Evolutionary conservation across 2,888 invertebrate species (phyloP).

Genomic region (Himalopsyche anomala): DNA sequence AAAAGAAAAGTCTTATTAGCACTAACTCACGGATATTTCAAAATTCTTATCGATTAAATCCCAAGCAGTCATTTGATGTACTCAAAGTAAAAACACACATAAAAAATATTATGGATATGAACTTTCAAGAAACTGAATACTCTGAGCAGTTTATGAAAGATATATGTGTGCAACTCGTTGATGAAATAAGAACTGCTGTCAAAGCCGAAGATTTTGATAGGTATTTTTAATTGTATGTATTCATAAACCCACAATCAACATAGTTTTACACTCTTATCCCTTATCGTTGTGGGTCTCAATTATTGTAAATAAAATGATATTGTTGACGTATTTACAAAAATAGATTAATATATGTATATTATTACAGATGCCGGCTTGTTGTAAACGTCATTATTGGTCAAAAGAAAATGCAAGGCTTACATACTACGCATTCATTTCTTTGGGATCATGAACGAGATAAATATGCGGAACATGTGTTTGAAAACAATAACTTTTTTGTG

Average conservation of each 20-base stretch:
- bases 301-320: background rate
- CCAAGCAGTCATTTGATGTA: constrained; percentile 79
- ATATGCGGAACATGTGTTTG: constrained; percentile 78
- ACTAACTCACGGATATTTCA: constrained; percentile 70
- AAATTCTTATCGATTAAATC: constrained; percentile 81
- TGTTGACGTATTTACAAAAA: constrained; percentile 24
- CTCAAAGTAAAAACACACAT: constrained; percentile 80
- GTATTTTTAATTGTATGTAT: constrained; percentile 68
- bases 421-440: constrained; percentile 79
- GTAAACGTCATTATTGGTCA: constrained; percentile 82
- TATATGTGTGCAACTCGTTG: constrained; percentile 77
- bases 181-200: constrained; percentile 78
- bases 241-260: background rate
- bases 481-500: constrained; percentile 80
- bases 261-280: too few relatives aligned
- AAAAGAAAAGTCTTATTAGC: constrained; percentile 2
- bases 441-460: constrained; percentile 83
- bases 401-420: constrained; percentile 81
- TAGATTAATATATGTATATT: background rate
- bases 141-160: constrained; percentile 79
- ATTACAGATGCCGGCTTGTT: constrained; percentile 81
- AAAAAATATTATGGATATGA: constrained; percentile 77
- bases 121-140: constrained; percentile 76
- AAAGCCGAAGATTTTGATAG: constrained; percentile 83
- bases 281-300: too few relatives aligned